These are phyloP conservation scores for Penaeus japonicus DNA, from an alignment of 1,140 invertebrate genomes.

Conservation along the genomic window DNA sequence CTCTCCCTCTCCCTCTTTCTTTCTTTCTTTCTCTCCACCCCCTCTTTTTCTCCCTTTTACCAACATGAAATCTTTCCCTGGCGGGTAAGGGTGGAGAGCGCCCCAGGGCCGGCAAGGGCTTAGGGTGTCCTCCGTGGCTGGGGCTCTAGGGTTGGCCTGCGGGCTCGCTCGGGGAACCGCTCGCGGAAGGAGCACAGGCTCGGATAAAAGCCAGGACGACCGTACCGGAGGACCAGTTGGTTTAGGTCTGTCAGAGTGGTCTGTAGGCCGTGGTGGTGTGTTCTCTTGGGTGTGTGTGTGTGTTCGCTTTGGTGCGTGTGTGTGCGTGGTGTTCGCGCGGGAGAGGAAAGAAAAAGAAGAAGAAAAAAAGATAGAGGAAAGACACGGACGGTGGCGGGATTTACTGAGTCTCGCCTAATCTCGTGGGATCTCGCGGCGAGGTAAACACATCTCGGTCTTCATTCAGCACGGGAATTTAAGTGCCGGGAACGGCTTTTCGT, in stretches of 20 bases:
- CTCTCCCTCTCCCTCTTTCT: too few relatives aligned
- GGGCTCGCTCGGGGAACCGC: background rate
- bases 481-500: too few relatives aligned
- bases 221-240: constrained; percentile 25
- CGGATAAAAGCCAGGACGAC: constrained; percentile 33
- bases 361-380: too few relatives aligned
- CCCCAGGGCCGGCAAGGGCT: constrained; percentile 15
- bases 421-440: too few relatives aligned
- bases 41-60: too few relatives aligned
- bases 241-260: constrained; percentile 12
- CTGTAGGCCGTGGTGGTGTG: constrained; percentile 3
- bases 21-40: too few relatives aligned
- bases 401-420: too few relatives aligned
- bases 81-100: background rate
- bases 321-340: background rate
- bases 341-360: too few relatives aligned
- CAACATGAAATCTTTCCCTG: too few relatives aligned
- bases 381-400: too few relatives aligned
- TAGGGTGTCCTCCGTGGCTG: background rate
- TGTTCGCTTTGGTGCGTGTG: background rate
- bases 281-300: constrained; percentile 13
- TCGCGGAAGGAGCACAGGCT: background rate
- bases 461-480: too few relatives aligned
- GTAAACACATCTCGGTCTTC: too few relatives aligned
- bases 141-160: background rate